These are phyloP conservation scores for Apodemia hepburni DNA, from an alignment of 2,888 invertebrate species.

Conservation along the genomic window DNA sequence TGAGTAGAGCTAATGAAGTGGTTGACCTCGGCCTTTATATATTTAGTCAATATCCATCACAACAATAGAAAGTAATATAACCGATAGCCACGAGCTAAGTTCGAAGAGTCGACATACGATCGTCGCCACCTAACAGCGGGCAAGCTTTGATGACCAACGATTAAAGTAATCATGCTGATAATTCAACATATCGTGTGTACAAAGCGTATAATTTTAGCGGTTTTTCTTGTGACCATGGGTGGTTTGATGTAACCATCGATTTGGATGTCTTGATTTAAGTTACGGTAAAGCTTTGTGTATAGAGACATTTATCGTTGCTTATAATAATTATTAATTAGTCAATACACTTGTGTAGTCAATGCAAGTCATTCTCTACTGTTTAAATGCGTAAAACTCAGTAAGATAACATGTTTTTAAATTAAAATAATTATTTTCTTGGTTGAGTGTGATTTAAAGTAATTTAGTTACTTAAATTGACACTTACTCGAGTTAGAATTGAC, in stretches of 20 bases:
- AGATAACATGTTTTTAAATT: constrained; percentile 1
- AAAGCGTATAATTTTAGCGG: constrained; percentile 65
- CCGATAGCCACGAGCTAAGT: constrained; percentile 38
- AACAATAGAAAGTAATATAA: constrained; percentile 50
- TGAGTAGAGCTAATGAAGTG: constrained; percentile 39
- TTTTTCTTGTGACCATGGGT: constrained; percentile 62
- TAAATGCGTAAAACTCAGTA: not conserved
- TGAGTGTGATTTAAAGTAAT: not conserved
- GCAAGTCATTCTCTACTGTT: not conserved
- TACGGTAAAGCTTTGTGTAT: constrained; percentile 35
- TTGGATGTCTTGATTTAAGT: constrained; percentile 50
- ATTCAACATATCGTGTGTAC: constrained; percentile 53
- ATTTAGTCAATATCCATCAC: constrained; percentile 45
- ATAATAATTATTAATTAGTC: constrained; percentile 22
- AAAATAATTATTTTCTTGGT: constrained; percentile 1
- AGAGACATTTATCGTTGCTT: constrained; percentile 38
- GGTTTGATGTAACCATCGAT: constrained; percentile 42
- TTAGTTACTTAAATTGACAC: not conserved
- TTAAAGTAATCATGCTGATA: constrained; percentile 67
- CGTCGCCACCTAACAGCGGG: constrained; percentile 42
- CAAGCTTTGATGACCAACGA: constrained; percentile 44
- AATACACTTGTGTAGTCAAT: constrained; percentile 1
- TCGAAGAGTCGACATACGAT: constrained; percentile 17
- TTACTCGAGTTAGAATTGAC: not conserved
- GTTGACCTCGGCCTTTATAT: constrained; percentile 46